These are phyloP conservation scores for Drosophila buzzatii DNA, from an alignment of 2,888 invertebrate species.

Conservation along the genomic window DNA sequence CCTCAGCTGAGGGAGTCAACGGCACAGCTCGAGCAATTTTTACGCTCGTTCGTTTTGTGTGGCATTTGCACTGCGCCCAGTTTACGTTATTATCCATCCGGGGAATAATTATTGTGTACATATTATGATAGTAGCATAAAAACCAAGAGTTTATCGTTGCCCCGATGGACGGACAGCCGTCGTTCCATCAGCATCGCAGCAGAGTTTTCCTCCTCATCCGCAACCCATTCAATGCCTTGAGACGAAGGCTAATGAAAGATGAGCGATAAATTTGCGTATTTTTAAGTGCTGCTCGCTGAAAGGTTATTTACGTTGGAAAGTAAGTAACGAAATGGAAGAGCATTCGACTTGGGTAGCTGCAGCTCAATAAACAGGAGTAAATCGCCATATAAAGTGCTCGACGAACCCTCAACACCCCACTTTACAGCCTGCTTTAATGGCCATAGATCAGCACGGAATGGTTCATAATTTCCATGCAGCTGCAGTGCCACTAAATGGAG, in stretches of 20 bases:
- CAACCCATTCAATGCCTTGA: conserved; percentile 5
- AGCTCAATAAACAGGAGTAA: conserved; percentile 38
- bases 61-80: conserved; percentile 56
- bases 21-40: conserved; percentile 56
- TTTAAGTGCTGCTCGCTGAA: conserved; percentile 54
- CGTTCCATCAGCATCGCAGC: background rate
- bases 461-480: conserved; percentile 27
- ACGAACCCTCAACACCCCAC: conserved; percentile 27
- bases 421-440: conserved; percentile 37
- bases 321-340: conserved; percentile 33
- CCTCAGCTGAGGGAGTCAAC: conserved; percentile 56
- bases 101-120: conserved; percentile 81
- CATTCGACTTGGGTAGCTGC: conserved; percentile 15
- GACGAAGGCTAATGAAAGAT: conserved; percentile 52
- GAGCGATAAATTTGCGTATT: conserved; percentile 65
- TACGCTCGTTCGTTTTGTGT: conserved; percentile 51
- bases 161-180: conserved; percentile 52
- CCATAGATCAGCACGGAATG: conserved; percentile 35
- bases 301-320: conserved; percentile 53
- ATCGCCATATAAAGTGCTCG: conserved; percentile 17
- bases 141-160: conserved; percentile 68
- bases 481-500: conserved; percentile 46
- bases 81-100: conserved; percentile 76
- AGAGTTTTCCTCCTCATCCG: background rate
- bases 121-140: conserved; percentile 74